Evolutionary conservation across 2,888 invertebrate genomes (phyloP).

Genomic region (Synergus umbraculus): DNA sequence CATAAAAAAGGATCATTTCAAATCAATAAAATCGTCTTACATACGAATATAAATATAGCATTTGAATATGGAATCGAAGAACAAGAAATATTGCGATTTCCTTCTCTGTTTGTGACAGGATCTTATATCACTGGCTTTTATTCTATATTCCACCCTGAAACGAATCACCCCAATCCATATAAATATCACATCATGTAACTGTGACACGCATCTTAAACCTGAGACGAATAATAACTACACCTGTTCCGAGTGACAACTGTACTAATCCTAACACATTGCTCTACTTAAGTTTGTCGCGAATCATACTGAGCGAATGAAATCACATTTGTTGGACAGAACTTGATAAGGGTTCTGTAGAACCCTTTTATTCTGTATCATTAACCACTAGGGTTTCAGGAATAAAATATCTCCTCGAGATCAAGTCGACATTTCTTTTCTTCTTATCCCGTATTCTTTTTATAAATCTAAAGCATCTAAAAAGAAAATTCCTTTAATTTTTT

Average conservation of each 20-base stretch:
- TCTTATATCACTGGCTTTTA: background rate
- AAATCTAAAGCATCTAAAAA: no score
- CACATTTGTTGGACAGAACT: background rate
- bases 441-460: background rate
- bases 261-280: conserved; percentile 32
- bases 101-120: background rate
- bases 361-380: background rate
- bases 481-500: no score
- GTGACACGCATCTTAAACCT: conserved; percentile 30
- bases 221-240: conserved; percentile 31
- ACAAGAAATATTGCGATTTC: background rate
- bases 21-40: background rate
- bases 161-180: conserved; percentile 18
- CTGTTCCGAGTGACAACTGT: conserved; percentile 12
- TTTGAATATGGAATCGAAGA: background rate
- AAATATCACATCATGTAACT: conserved; percentile 29
- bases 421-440: background rate
- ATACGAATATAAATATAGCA: background rate
- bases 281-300: conserved; percentile 5
- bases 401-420: background rate
- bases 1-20: background rate
- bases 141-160: background rate
- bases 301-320: background rate
- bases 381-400: background rate
- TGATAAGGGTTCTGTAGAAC: conserved; percentile 10